These are phyloP conservation scores for Pimephales promelas DNA, from an alignment of 2,113 vertebrate genomes.

Conservation along the genomic window DNA sequence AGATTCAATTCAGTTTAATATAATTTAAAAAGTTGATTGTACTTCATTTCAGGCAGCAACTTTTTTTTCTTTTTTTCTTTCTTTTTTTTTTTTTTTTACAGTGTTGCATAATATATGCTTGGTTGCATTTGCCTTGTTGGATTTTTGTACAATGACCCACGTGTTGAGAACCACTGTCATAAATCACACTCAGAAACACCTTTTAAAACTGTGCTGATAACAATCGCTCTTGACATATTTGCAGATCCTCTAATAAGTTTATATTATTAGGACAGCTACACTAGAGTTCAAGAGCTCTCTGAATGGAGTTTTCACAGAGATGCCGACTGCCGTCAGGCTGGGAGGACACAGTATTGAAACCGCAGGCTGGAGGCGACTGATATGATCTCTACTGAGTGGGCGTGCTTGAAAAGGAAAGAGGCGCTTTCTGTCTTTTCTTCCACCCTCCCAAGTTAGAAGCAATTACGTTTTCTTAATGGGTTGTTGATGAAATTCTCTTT, in stretches of 20 bases:
- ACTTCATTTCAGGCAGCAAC: too few relatives aligned
- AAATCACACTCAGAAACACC: constrained; percentile 2
- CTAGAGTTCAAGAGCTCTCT: constrained; percentile 1
- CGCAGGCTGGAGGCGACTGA: constrained; percentile 3
- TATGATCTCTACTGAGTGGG: constrained; percentile 32
- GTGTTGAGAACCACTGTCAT: neutral
- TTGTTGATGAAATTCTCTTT: constrained; percentile 18
- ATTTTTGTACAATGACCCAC: neutral
- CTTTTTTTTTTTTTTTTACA: too few relatives aligned
- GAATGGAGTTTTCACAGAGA: neutral
- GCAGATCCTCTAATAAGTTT: constrained; percentile 5
- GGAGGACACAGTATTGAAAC: constrained; percentile 24
- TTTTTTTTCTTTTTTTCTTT: too few relatives aligned
- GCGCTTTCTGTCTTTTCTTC: constrained; percentile 4
- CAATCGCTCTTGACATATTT: neutral
- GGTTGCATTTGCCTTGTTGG: neutral
- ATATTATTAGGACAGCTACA: neutral
- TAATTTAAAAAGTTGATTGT: too few relatives aligned
- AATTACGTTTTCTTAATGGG: constrained; percentile 1
- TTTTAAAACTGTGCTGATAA: neutral
- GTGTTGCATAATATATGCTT: too few relatives aligned
- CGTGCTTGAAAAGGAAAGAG: constrained; percentile 15
- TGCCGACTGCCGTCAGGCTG: neutral
- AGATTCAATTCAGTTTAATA: too few relatives aligned
- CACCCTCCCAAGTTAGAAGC: neutral